Evolutionary conservation across 1,140 invertebrate species (phyloP).

Genomic region (Pantala flavescens): DNA sequence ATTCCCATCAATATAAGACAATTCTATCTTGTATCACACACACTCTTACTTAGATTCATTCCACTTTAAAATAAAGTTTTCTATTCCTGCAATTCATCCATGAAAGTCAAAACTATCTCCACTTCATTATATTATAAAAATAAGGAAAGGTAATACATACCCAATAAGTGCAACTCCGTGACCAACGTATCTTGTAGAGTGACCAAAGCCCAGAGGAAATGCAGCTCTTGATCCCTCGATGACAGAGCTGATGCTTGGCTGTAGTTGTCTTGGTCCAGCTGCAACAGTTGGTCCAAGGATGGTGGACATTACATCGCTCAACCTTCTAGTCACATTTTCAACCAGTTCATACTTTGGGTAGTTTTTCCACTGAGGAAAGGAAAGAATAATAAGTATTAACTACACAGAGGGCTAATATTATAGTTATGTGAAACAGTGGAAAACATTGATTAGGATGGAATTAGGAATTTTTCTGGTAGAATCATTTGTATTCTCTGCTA

Average conservation of each 20-base stretch:
- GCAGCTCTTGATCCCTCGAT: slow-evolving; percentile 58
- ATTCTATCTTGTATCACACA: too few species aligned
- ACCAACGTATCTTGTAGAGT: slow-evolving; percentile 72
- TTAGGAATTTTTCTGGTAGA: too few species aligned
- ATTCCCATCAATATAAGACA: too few species aligned
- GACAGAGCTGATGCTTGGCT: slow-evolving; percentile 62
- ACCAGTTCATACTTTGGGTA: slow-evolving; percentile 47
- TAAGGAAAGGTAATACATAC: slow-evolving; percentile 37
- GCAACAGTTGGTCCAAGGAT: slow-evolving; percentile 12
- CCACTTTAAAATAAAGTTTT: too few species aligned
- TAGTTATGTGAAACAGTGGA: background rate
- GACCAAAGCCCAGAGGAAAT: slow-evolving; percentile 87
- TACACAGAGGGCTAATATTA: background rate
- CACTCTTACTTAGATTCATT: too few species aligned
- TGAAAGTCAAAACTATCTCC: too few species aligned
- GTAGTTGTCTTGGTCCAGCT: slow-evolving; percentile 48
- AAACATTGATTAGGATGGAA: too few species aligned
- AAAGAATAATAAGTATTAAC: background rate
- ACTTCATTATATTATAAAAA: too few species aligned
- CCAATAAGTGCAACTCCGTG: slow-evolving; percentile 70
- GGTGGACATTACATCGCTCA: slow-evolving; percentile 11
- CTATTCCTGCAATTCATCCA: too few species aligned
- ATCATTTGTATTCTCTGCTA: too few species aligned
- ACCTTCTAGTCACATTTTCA: background rate
- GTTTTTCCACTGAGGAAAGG: slow-evolving; percentile 53